Conservation (phyloP, 2,888 invertebrate species). For the Andrena flavipes region DNA sequence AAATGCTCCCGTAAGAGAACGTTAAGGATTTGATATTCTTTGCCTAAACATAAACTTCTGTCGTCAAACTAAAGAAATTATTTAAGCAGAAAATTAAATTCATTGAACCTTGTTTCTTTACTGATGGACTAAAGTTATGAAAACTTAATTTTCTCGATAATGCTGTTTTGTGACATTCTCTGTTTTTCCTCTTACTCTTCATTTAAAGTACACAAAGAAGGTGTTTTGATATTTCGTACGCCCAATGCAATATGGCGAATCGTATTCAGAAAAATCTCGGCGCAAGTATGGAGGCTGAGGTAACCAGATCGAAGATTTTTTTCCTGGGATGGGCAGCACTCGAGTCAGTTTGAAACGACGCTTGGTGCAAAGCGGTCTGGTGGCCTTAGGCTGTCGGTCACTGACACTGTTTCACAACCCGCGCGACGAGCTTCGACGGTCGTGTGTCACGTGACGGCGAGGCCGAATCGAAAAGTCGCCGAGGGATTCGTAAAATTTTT, state of each 20-base stretch:
- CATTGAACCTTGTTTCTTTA: too few species aligned
- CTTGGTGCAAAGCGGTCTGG: constrained; percentile 76
- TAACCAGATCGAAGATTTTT: constrained; percentile 21
- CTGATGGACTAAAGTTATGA: too few species aligned
- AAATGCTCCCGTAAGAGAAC: too few species aligned
- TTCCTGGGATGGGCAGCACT: constrained; percentile 73
- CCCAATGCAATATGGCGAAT: neutral
- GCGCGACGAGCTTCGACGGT: constrained; percentile 65
- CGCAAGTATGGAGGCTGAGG: neutral
- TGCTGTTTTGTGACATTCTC: too few species aligned
- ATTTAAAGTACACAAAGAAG: neutral
- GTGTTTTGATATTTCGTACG: neutral
- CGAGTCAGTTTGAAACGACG: constrained; percentile 74
- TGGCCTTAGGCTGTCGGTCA: constrained; percentile 85
- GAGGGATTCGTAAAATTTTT: constrained; percentile 54
- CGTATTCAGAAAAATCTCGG: neutral
- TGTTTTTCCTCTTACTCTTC: too few species aligned
- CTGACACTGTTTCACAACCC: constrained; percentile 83
- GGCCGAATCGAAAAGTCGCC: constrained; percentile 61
- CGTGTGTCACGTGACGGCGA: constrained; percentile 66
- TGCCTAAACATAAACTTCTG: too few species aligned
- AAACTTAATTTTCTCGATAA: too few species aligned
- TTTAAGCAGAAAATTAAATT: too few species aligned
- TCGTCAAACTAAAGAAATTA: too few species aligned
- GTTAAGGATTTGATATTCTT: too few species aligned